A percentile compares a stretch with the other conserved stretches of the same genome.
phyloP scores from a whole-genome alignment of 2,888 invertebrate species.

The Hyposoter didymator region DNA sequence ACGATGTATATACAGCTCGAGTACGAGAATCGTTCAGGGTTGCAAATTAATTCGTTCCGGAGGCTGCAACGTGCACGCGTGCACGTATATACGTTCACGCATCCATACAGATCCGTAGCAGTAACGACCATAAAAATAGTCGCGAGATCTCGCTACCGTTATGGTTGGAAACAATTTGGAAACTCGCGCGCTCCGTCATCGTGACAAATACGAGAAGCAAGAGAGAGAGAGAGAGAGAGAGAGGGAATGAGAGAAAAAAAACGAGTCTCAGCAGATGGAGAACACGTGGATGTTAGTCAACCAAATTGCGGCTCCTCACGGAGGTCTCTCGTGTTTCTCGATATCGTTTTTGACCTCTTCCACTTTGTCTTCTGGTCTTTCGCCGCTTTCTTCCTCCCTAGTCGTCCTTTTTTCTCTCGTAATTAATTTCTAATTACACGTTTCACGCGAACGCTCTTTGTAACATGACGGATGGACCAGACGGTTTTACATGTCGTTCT shows the following conservation, averaged over 20 bases:
- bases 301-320: conserved; percentile 40
- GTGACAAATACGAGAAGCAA: conserved; percentile 6
- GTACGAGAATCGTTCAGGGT: conserved; percentile 42
- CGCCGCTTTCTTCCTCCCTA: conserved; percentile 29
- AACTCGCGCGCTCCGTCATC: conserved; percentile 27
- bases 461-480: neutral
- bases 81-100: neutral
- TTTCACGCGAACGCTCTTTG: conserved; percentile 24
- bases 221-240: neutral
- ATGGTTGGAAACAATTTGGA: conserved; percentile 51
- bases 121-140: conserved; percentile 49
- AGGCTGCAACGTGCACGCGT: neutral
- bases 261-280: conserved; percentile 61
- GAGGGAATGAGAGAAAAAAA: no score
- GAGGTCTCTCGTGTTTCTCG: conserved; percentile 57
- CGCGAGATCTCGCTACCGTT: conserved; percentile 40
- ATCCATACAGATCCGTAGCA: neutral
- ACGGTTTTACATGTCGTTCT: neutral
- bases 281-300: conserved; percentile 62
- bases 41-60: conserved; percentile 36
- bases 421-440: conserved; percentile 68
- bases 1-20: conserved; percentile 5
- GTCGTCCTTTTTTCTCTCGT: conserved; percentile 47
- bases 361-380: neutral
- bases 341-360: conserved; percentile 54